A percentile compares a stretch with the other conserved stretches of the same genome.
These are phyloP conservation scores for Drosophila emarginata DNA, from an alignment of 2,888 invertebrate species.

Conservation along the genomic window DNA sequence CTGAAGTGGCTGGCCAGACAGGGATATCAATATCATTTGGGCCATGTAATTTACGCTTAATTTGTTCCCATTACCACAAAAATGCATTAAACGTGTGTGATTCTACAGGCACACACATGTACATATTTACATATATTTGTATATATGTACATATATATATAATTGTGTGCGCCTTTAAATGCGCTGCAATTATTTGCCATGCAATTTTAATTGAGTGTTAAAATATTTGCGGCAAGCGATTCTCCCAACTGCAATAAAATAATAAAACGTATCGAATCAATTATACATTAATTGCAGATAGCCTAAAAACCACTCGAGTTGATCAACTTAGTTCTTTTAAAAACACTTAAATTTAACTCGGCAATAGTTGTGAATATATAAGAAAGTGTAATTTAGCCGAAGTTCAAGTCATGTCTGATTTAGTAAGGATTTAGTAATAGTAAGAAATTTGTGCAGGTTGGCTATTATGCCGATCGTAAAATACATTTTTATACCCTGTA, in stretches of 20 bases:
- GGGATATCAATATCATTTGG: slow-evolving; percentile 66
- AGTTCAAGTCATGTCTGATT: no score
- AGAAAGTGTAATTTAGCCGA: background rate
- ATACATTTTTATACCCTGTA: no score
- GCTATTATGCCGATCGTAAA: no score
- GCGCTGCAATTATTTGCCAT: slow-evolving; percentile 74
- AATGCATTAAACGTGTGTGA: slow-evolving; percentile 63
- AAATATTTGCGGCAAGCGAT: slow-evolving; percentile 67
- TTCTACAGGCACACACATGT: background rate
- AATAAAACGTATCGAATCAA: slow-evolving; percentile 9
- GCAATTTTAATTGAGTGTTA: slow-evolving; percentile 75
- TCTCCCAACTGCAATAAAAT: slow-evolving; percentile 23
- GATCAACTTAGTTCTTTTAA: background rate
- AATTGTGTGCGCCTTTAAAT: slow-evolving; percentile 59
- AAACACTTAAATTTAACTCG: background rate
- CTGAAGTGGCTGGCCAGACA: slow-evolving; percentile 40
- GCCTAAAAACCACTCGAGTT: background rate
- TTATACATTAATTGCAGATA: slow-evolving; percentile 5
- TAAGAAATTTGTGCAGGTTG: no score
- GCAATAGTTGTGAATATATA: background rate
- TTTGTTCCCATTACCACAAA: slow-evolving; percentile 74
- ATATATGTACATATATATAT: background rate
- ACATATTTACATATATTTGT: background rate
- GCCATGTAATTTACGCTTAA: slow-evolving; percentile 74
- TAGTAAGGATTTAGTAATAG: no score